A percentile compares a stretch with the other conserved stretches of the same genome.
These are phyloP conservation scores for Didymodactylos carnosus DNA, from an alignment of 2,888 invertebrate genomes.

Conservation along the genomic window DNA sequence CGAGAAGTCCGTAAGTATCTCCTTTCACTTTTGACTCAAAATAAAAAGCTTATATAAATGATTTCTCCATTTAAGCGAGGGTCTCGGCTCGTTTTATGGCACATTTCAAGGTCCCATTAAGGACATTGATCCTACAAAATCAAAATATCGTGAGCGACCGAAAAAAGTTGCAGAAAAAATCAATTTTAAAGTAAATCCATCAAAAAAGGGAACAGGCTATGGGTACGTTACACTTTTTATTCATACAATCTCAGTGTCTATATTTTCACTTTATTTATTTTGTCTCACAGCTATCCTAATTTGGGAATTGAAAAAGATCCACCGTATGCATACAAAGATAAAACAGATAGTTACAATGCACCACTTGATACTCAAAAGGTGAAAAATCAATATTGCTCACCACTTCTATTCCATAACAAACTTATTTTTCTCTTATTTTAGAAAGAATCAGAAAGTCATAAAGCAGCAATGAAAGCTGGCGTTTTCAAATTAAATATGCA, in stretches of 20 bases:
- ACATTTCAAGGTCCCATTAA: conserved; percentile 27
- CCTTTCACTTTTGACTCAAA: background rate
- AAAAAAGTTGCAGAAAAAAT: conserved; percentile 15
- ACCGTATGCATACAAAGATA: conserved; percentile 18
- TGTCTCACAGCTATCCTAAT: conserved; percentile 24
- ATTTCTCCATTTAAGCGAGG: conserved; percentile 18
- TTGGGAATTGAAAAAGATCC: conserved; percentile 29
- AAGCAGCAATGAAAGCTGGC: conserved; percentile 26
- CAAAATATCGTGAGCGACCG: conserved; percentile 19
- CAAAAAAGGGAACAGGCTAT: conserved; percentile 33
- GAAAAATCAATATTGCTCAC: background rate
- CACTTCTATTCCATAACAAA: background rate
- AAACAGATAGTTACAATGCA: conserved; percentile 25
- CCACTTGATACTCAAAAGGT: conserved; percentile 25
- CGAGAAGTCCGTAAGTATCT: conserved; percentile 27
- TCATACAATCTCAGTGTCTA: background rate
- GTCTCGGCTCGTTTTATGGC: conserved; percentile 31
- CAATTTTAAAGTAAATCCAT: conserved; percentile 31
- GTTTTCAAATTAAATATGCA: conserved; percentile 31
- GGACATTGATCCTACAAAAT: conserved; percentile 24
- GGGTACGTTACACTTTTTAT: conserved; percentile 22
- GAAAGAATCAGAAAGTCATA: conserved; percentile 20
- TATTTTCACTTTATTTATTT: background rate
- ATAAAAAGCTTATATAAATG: background rate
- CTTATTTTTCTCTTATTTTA: conserved; percentile 17